phyloP scores from a whole-genome alignment of 2,113 vertebrate species.

The Protobothrops mucrosquamatus region DNA sequence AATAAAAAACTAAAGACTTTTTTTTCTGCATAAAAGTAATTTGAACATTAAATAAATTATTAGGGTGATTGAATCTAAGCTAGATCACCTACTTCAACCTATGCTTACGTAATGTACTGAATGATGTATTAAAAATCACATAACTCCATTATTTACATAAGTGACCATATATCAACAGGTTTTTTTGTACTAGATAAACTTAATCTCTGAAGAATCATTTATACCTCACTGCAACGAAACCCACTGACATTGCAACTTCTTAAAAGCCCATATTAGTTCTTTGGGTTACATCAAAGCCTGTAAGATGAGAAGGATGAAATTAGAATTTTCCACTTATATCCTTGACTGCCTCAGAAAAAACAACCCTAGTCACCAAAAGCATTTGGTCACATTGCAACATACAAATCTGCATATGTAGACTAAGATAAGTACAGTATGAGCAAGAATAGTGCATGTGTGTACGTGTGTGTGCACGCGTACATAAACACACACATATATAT shows the following conservation, averaged over 20 bases:
- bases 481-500: too few relatives aligned
- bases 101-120: neutral
- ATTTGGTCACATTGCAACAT: neutral
- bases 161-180: neutral
- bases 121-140: neutral
- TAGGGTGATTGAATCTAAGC: neutral
- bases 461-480: neutral
- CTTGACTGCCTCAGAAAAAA: neutral
- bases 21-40: neutral
- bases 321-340: neutral
- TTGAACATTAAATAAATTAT: neutral
- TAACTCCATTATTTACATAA: neutral
- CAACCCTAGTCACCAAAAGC: neutral
- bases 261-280: neutral
- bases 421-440: neutral
- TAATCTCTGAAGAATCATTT: neutral
- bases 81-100: neutral
- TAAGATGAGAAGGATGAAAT: neutral
- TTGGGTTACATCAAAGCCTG: neutral
- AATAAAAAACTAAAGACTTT: neutral
- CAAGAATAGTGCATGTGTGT: neutral
- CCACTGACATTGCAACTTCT: neutral
- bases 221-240: neutral
- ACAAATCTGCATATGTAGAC: neutral
- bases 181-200: neutral